A percentile compares a stretch with the other conserved stretches of the same genome.
Conservation (phyloP, 2,113 vertebrate species). For the Caranx melampygus region DNA sequence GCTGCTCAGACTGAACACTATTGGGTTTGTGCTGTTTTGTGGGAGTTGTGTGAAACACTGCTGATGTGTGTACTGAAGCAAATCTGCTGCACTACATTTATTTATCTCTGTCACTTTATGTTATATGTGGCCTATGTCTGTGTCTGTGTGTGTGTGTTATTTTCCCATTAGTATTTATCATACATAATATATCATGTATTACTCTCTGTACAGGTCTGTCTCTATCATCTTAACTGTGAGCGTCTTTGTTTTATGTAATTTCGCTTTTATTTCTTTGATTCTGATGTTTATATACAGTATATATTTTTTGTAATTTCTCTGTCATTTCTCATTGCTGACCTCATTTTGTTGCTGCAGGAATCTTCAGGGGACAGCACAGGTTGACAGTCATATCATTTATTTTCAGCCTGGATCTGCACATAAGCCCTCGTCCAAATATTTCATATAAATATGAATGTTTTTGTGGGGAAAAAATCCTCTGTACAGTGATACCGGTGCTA, state of each 20-base stretch:
- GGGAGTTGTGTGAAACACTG: neutral
- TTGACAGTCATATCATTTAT: neutral
- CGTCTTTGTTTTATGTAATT: neutral
- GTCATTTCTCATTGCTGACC: neutral
- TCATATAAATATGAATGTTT: too few species aligned
- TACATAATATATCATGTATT: neutral
- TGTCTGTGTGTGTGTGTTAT: conserved; percentile 6
- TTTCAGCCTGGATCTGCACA: too few species aligned
- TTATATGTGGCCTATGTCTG: neutral
- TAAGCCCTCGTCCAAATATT: too few species aligned
- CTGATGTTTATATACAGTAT: neutral
- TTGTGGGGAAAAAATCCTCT: too few species aligned
- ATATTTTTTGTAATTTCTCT: neutral
- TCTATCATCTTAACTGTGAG: neutral
- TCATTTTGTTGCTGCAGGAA: neutral
- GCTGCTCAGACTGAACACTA: neutral
- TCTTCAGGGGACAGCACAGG: neutral
- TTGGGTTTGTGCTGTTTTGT: neutral
- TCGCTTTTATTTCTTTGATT: neutral
- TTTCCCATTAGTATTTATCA: neutral
- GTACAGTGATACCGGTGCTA: too few species aligned
- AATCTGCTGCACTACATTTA: conserved; percentile 30
- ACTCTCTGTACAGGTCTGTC: neutral
- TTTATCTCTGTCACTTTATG: conserved; percentile 29
- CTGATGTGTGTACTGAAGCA: conserved; percentile 29